Evolutionary conservation across 1,140 invertebrate species (phyloP), one percentile per base, ranked within the genome.

Genomic region (Delia radicum): DNA sequence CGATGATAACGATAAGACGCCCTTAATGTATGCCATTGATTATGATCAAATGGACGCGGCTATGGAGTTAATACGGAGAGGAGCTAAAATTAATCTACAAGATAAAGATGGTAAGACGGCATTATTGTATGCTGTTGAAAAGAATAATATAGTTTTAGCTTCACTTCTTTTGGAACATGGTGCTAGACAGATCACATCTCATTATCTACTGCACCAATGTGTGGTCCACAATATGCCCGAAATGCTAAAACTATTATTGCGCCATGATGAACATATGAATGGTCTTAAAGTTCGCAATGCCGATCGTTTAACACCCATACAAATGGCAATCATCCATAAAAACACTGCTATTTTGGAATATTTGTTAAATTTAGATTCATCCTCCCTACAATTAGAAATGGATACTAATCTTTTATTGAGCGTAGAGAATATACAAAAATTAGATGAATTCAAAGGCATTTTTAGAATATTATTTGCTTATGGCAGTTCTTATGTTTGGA

Each of bases 301-400:
- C 28, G 85, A 87, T 73, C 90, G 90, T 12, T 86, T 89, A 65
- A 91, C 91, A 0, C 90, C 91, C 6, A 84, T 93, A 6, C 90
- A 91, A 82, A 80, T 89, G n/a, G 90, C 91, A 31, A 90, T 90
- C 73, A 87, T 87, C 7, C 88, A 87, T 69, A 87, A 88, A 62
- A 88, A 91, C 78, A 80, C 88, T 6, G 79, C 87, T 7, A 85
- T 91, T 76, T 84, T 89, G 10, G 81, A 86, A 77, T 87, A 87
- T 42, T 82, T 90, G 48, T 74, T 91, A 3, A 79, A 83, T 63
- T 80, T 87, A 80, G 89, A 89, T 0, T 42, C 75, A 0, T 29
- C 61, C 27, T 72, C 71, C 0, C 31, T 74, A 18, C 79, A 79
- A 7, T 73, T 85, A 18, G 80, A 81, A 15, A 85, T 87, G 28